Evolutionary conservation across 2,797 vertebrate genomes (phyloP), one percentile per base, ranked within the genome.

Genomic region (Acipenser transmontanus): DNA sequence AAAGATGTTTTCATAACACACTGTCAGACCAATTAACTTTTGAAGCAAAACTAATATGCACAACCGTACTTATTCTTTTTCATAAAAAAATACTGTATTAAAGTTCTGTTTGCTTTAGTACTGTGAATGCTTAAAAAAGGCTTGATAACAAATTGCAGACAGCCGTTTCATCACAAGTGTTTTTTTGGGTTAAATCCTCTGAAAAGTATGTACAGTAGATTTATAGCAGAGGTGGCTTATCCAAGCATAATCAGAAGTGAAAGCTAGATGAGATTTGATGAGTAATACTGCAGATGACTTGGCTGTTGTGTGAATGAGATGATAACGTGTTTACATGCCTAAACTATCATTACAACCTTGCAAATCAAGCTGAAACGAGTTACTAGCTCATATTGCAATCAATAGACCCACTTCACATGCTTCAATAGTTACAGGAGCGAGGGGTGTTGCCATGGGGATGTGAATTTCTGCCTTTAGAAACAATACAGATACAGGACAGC

Each of bases 381-480:
- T 80, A 81, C 70, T 69, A 72, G 77, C 73, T 84, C 81, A 81
- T 77, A 79, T 80, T 75, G 74, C 79, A 81, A 88, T 89, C 85
- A 82, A 84, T 86, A 80, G 70, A 73, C 71, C 71, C 71, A 70
- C 71, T 69, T 74, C 17, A 20, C 65, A 68, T 62, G 56, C 76
- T 77, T 70, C n/a, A 17, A 10, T 57, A 66, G 54, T 14, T 4
- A 47, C 54, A 60, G 62, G 76, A 77, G 76, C 72, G 65, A 69
- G 66, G 73, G 70, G 68, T 50, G 90, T 91, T 90, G 85, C 84
- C 78, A 91, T 91, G 77, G 88, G 76, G 78, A 91, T 47, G 56
- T 73, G 78, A 85, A 85, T 82, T 80, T 77, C 76, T 79, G 75
- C 72, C 71, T 78, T 85, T 69, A 83, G 80, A 82, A 74, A 76